phyloP scores from a whole-genome alignment of 2,888 invertebrate species.

The Hydraecia micacea region DNA sequence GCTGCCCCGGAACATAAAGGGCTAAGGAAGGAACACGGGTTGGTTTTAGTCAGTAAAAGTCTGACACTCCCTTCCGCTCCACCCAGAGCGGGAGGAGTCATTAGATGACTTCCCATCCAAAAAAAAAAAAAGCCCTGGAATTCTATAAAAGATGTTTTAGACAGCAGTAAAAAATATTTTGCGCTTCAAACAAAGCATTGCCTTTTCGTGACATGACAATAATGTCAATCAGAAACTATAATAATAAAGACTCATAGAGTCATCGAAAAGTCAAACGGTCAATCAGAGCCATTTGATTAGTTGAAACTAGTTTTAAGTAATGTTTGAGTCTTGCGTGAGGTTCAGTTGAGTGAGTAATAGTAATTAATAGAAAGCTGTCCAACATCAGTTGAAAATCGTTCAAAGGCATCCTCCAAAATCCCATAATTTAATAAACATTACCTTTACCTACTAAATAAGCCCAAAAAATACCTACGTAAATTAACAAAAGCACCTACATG shows the following conservation, averaged over 20 bases:
- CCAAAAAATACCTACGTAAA: neutral
- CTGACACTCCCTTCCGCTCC: no score
- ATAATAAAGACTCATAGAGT: neutral
- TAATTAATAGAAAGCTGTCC: no score
- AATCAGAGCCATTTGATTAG: neutral
- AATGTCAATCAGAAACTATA: neutral
- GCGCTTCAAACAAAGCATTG: neutral
- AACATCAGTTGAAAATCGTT: neutral
- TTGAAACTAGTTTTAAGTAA: no score
- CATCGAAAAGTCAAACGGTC: neutral
- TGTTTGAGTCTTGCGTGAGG: no score
- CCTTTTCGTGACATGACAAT: neutral
- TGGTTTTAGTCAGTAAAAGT: no score
- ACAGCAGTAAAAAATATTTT: neutral
- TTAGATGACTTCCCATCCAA: no score
- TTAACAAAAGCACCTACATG: slow-evolving; percentile 12
- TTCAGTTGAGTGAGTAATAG: no score
- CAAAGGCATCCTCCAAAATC: neutral
- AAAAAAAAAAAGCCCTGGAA: neutral
- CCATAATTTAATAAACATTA: neutral
- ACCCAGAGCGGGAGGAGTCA: no score
- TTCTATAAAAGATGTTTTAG: neutral
- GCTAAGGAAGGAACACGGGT: no score
- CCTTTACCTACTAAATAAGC: neutral
- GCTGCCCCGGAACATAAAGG: no score